Evolutionary conservation across 1,140 invertebrate species (phyloP).

Genomic region (Ostrea denselamellosa): DNA sequence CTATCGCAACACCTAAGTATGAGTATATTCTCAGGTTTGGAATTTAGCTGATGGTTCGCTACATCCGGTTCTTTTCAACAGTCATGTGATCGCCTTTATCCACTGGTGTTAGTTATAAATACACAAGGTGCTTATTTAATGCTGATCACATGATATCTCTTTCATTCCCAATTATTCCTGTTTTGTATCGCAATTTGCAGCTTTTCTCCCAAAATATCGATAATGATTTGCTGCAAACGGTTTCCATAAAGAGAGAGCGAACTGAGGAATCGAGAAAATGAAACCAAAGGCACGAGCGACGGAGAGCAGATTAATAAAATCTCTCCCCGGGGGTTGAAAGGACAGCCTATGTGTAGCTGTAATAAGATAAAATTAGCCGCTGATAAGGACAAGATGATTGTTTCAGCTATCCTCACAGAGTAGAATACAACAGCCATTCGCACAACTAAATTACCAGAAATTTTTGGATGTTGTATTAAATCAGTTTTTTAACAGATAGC

Average conservation of each 20-base stretch:
- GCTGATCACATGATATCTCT: not conserved
- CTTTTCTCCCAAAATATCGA: not conserved
- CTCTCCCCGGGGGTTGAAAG: not conserved
- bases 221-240: not conserved
- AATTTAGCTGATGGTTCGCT: not conserved
- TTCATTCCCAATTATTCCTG: not conserved
- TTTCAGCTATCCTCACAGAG: not conserved
- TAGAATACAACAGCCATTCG: not conserved
- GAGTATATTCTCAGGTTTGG: not conserved
- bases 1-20: not conserved
- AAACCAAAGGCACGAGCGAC: conserved; percentile 1
- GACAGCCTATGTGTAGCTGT: not conserved
- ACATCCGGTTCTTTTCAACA: not conserved
- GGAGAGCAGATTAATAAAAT: conserved; percentile 29
- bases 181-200: conserved; percentile 23
- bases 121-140: not conserved
- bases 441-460: not conserved
- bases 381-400: not conserved
- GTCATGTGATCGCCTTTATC: not conserved
- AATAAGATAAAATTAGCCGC: conserved; percentile 11
- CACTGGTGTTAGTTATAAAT: not conserved
- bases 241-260: conserved; percentile 8
- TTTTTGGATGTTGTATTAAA: not conserved
- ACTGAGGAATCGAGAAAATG: conserved; percentile 19
- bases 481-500: not conserved